phyloP scores from a whole-genome alignment of 2,113 vertebrate genomes.

The Xiphophorus maculatus region DNA sequence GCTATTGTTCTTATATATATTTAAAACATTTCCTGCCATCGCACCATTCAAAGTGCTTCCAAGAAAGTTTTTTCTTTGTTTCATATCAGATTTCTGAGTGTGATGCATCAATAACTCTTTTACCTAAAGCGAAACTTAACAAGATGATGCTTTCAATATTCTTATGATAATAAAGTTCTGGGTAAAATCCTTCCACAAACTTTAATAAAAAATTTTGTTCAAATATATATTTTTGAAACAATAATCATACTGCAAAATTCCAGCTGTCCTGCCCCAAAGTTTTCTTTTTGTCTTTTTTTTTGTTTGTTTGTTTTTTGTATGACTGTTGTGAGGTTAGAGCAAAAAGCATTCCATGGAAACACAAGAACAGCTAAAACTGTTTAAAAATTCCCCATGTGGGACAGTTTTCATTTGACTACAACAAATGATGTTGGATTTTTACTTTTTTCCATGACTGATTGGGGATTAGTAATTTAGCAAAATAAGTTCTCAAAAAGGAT shows the following conservation, averaged over 20 bases:
- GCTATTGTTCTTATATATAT: neutral
- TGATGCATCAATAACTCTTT: conserved; percentile 19
- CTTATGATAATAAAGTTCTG: neutral
- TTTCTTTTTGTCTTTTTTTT: neutral
- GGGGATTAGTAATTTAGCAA: neutral
- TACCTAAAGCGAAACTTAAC: conserved; percentile 46
- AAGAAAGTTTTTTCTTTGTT: conserved; percentile 47
- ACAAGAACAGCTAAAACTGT: neutral
- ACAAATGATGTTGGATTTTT: neutral
- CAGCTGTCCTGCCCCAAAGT: neutral
- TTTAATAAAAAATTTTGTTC: neutral
- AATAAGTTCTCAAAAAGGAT: neutral
- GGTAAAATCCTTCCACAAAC: conserved; percentile 7
- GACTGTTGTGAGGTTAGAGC: neutral
- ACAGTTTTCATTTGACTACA: neutral
- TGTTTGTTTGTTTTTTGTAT: too few relatives aligned
- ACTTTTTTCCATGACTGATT: neutral
- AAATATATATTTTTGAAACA: neutral
- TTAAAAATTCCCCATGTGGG: neutral
- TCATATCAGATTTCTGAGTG: conserved; percentile 40
- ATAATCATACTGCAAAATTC: neutral
- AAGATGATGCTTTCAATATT: conserved; percentile 43
- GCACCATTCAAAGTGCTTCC: conserved; percentile 36
- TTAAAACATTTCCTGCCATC: neutral
- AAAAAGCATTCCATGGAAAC: neutral